These are phyloP conservation scores for Forbesichthys agassizii DNA, from an alignment of 2,113 vertebrate genomes.

Conservation along the genomic window DNA sequence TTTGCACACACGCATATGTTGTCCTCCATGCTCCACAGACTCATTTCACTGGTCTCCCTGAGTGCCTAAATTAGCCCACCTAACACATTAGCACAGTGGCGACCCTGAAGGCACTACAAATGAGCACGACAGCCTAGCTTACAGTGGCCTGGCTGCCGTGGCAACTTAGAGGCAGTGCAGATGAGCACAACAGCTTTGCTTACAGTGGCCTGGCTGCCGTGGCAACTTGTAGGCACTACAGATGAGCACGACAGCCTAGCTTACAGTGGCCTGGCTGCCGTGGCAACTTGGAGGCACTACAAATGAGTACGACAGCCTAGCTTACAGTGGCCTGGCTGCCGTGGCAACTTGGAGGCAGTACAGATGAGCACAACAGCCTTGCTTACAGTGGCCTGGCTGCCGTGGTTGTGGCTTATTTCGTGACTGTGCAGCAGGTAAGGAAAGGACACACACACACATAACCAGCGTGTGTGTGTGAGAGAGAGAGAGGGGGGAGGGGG, in stretches of 20 bases:
- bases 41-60: slow-evolving; percentile 55
- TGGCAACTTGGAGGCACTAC: too few species aligned
- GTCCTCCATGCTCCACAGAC: slow-evolving; percentile 64
- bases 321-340: too few species aligned
- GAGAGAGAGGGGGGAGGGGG: neutral
- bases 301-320: too few species aligned
- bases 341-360: slow-evolving; percentile 37
- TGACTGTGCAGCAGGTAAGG: neutral
- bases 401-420: slow-evolving; percentile 25
- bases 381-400: slow-evolving; percentile 9
- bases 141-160: neutral
- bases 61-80: slow-evolving; percentile 46
- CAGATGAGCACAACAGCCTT: slow-evolving; percentile 27
- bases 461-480: neutral
- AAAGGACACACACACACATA: neutral
- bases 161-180: slow-evolving; percentile 51
- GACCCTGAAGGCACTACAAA: slow-evolving; percentile 46
- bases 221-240: slow-evolving; percentile 13
- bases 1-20: neutral
- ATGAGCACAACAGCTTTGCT: slow-evolving; percentile 25
- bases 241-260: too few species aligned
- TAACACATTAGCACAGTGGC: slow-evolving; percentile 25
- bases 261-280: too few species aligned
- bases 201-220: slow-evolving; percentile 7
- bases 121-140: slow-evolving; percentile 27